A percentile compares a stretch with the other conserved stretches of the same genome.
These are phyloP conservation scores for Nycteola revayana DNA, from an alignment of 2,888 invertebrate genomes.

Conservation along the genomic window DNA sequence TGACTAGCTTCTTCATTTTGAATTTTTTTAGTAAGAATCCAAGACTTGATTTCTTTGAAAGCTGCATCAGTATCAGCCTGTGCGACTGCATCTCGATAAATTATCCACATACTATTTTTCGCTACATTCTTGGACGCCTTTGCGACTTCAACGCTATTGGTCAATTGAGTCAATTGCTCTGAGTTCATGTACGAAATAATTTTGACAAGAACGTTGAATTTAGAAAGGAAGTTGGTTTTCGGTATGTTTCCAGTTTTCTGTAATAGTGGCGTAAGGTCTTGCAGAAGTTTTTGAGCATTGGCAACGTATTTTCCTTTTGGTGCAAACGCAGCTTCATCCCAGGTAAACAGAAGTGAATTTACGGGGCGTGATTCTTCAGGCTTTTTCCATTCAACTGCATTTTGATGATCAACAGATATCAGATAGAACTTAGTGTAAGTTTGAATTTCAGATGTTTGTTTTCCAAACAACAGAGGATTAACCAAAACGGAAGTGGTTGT, in stretches of 20 bases:
- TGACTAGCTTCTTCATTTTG: conserved; percentile 81
- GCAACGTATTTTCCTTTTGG: conserved; percentile 55
- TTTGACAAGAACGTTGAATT: conserved; percentile 82
- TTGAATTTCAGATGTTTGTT: conserved; percentile 83
- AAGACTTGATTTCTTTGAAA: conserved; percentile 80
- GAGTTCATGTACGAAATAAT: conserved; percentile 83
- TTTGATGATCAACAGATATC: conserved; percentile 46
- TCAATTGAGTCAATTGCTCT: conserved; percentile 81
- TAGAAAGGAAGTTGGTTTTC: conserved; percentile 80
- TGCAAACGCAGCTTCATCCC: neutral
- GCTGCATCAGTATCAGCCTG: conserved; percentile 86
- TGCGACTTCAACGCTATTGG: conserved; percentile 69
- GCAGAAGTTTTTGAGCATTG: conserved; percentile 63
- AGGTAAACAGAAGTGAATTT: conserved; percentile 70
- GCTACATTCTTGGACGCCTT: conserved; percentile 57
- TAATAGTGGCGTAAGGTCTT: conserved; percentile 83
- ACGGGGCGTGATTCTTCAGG: conserved; percentile 63
- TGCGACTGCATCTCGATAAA: conserved; percentile 84
- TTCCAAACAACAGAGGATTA: conserved; percentile 80
- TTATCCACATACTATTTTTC: conserved; percentile 78
- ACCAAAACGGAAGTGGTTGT: conserved; percentile 83
- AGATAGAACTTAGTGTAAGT: conserved; percentile 82
- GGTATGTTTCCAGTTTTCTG: conserved; percentile 80
- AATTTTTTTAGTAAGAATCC: conserved; percentile 80
- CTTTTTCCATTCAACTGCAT: conserved; percentile 55